Evolutionary conservation across 2,888 invertebrate genomes (phyloP), one percentile per base, ranked within the genome.

Genomic region (Ornithoptera priamus): DNA sequence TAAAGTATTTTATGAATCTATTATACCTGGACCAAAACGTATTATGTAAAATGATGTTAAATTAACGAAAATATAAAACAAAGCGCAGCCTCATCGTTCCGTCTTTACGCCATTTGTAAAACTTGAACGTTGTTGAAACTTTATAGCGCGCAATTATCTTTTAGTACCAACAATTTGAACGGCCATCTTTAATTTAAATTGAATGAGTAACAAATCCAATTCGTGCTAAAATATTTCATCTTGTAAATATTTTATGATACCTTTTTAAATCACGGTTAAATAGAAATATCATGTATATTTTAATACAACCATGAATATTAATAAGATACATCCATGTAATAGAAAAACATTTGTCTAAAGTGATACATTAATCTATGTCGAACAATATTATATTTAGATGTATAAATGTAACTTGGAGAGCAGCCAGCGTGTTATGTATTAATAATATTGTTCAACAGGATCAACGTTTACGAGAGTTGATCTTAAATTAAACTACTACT

Each of bases 61-160:
- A 75, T 77, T 74, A 77, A 75, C 75, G 73, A 67, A 69, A 67
- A 64, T 67, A 67, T 63, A 71, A 76, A 78, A 65, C 75, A 72
- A 73, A 73, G 64, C 68, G 76, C 67, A 71, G 65, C 65, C 73
- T 74, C 76, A 73, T 73, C 73, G 76, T 75, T 73, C 80, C 75
- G 20, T 58, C 57, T 62, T 62, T 42, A 46, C 53, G 46, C 8
- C 50, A 39, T 59, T 53, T 68, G 30, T 60, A 60, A n/a, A 30
- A 46, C 69, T 42, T 36, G n/a, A 36, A 68, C 30, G 17, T 65
- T 62, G 62, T 62, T 50, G 62, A 62, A 62, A 62, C 17, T 50
- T 62, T 62, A n/a, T 39, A 60, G 30, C n/a, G 30, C 36, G 69
- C 77, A 72, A 76, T 79, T 79, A 80, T 76, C 72, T 75, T 67